These are phyloP conservation scores for Galerucella nymphaeae DNA, from an alignment of 2,888 invertebrate species.

Conservation along the genomic window DNA sequence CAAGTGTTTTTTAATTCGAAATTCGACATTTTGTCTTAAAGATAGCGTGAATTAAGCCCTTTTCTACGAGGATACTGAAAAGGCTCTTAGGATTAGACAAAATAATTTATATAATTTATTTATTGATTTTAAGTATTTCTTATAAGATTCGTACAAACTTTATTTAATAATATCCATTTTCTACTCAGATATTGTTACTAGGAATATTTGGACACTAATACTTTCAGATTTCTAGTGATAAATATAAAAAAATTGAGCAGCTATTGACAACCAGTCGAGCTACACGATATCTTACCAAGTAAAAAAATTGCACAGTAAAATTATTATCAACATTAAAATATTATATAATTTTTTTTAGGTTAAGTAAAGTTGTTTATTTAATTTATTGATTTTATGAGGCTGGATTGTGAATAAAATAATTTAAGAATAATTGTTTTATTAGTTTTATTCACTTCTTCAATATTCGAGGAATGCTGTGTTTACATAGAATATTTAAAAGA, in stretches of 20 bases:
- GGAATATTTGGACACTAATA: not conserved
- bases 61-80: no score
- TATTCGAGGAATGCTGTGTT: no score
- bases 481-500: no score
- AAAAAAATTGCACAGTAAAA: not conserved
- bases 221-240: not conserved
- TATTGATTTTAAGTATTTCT: no score
- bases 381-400: constrained; percentile 6
- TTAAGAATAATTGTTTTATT: not conserved
- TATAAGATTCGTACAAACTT: no score
- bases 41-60: no score
- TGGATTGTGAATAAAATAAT: constrained; percentile 4
- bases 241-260: not conserved
- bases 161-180: no score
- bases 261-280: not conserved
- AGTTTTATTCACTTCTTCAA: not conserved
- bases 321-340: not conserved
- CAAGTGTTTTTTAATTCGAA: no score
- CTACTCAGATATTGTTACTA: no score
- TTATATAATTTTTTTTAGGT: not conserved
- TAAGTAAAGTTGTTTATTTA: not conserved
- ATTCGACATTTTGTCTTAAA: no score
- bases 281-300: not conserved
- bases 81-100: no score
- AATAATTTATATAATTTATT: no score